Conservation (phyloP, 2,113 vertebrate genomes). For the Triplophysa dalaica region DNA sequence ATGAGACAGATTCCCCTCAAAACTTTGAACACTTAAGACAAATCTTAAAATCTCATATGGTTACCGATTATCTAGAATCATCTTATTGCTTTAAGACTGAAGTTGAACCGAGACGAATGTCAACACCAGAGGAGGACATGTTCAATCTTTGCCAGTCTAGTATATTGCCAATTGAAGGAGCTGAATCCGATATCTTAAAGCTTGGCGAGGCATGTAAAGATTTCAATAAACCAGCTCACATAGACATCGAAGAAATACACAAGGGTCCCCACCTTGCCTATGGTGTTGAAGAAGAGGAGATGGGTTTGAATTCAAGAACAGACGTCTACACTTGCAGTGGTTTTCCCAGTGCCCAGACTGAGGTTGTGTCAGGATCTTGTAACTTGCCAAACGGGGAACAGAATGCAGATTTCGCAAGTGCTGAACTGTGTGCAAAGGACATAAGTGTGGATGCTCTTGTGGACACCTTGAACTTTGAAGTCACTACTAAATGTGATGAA, state of each 20-base stretch:
- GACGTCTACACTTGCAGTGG: not conserved
- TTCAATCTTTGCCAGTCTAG: not conserved
- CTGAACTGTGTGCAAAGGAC: not conserved
- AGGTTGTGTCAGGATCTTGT: conserved; percentile 10
- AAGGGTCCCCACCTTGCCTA: not conserved
- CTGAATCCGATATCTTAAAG: not conserved
- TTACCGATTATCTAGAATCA: not conserved
- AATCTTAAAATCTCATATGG: no score
- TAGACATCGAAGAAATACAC: not conserved
- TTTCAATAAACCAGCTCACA: not conserved
- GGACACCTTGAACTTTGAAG: not conserved
- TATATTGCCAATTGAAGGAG: not conserved
- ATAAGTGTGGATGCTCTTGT: not conserved
- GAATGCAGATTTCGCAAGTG: not conserved
- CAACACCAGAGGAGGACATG: not conserved
- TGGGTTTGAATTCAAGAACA: not conserved
- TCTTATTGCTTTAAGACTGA: not conserved
- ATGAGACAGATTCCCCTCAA: not conserved
- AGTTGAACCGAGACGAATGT: not conserved
- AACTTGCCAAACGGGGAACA: not conserved
- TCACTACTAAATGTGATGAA: not conserved
- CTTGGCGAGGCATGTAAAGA: not conserved
- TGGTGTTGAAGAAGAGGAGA: conserved; percentile 10
- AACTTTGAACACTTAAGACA: not conserved
- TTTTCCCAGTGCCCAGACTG: conserved; percentile 3